Base-by-base conservation (phyloP, 2,888 invertebrate genomes). In the Drosophila meridiana region DNA sequence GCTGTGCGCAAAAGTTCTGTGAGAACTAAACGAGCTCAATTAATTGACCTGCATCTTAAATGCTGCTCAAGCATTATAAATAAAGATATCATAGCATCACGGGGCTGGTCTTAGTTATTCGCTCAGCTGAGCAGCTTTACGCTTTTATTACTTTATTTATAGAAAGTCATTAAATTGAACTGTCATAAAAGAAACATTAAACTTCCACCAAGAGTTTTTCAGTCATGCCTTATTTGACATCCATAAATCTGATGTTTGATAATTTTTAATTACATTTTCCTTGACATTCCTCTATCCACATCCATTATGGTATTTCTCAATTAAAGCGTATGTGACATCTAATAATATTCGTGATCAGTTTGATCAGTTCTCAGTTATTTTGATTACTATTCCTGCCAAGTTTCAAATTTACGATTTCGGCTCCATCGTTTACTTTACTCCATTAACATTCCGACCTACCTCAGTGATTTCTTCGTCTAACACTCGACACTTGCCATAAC, bases 1-100 rank as follows among this genome's bases (percentile, higher is more conserved):
- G 58, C 58, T 58, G 58, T 28, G 45, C 34, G 20, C 45, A 45
- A 42, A 58, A 26, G 34, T 14, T 38, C 45, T 62, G 65, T 66
- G 69, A 66, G 73, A 78, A 73, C 63, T 11, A 36, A 59, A 56
- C 28, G 55, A 63, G 14, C 32, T 20, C 50, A 50, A 59, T 66
- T 47, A 66, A 56, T 69, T 34, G 69, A 59, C 61, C 78, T 42
- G 74, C 79, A 77, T 77, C 57, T 60, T 26, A 40, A 66, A 66
- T 26, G 59, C 65, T 11, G 7, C 26, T 61, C 14, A 45, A 57
- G 60, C 30, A 42, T 58, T 52, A 11, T 68, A 26, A 45, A 56
- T 56, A n/a, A 11, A 67, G 36, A 43, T 47, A 38, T 50, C 5
- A 59, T 26, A n/a, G 13, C 26, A 20, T 4, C 13, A 28, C 20